phyloP scores from a whole-genome alignment of 23 tunicate genomes.

The Oikopleura dioica region DNA sequence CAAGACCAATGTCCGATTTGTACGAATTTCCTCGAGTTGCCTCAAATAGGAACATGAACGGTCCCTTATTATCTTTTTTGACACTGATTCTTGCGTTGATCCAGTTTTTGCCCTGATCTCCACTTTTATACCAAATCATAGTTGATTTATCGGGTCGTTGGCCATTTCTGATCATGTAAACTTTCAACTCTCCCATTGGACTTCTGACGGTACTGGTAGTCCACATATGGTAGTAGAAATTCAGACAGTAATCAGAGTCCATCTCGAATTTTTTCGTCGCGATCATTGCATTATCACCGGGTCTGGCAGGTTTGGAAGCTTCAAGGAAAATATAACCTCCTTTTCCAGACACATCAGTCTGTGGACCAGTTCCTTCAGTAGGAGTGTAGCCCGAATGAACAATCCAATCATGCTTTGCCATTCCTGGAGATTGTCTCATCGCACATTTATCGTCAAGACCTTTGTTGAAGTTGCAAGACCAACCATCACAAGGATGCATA shows the following conservation, averaged over 20 bases:
- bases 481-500: constrained; percentile 7
- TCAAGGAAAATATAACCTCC: constrained; percentile 31
- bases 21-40: constrained; percentile 42
- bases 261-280: constrained; percentile 22
- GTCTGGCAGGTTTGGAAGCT: constrained; percentile 17
- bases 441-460: constrained; percentile 34
- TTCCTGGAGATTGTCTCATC: constrained; percentile 19
- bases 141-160: background rate
- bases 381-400: constrained; percentile 17
- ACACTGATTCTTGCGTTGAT: constrained; percentile 26
- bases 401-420: constrained; percentile 27
- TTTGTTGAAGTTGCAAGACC: constrained; percentile 28
- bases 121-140: constrained; percentile 28
- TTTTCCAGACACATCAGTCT: constrained; percentile 20
- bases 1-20: constrained; percentile 61
- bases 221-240: constrained; percentile 44
- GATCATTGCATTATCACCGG: constrained; percentile 11
- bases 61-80: constrained; percentile 7
- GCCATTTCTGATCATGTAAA: constrained; percentile 22
- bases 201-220: constrained; percentile 13
- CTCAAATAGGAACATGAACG: constrained; percentile 30
- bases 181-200: constrained; percentile 34
- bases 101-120: constrained; percentile 52
- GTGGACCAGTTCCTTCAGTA: constrained; percentile 28
- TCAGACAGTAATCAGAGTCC: constrained; percentile 23